phyloP scores from a whole-genome alignment of 1,140 invertebrate species.

The Drosophila ironensis region DNA sequence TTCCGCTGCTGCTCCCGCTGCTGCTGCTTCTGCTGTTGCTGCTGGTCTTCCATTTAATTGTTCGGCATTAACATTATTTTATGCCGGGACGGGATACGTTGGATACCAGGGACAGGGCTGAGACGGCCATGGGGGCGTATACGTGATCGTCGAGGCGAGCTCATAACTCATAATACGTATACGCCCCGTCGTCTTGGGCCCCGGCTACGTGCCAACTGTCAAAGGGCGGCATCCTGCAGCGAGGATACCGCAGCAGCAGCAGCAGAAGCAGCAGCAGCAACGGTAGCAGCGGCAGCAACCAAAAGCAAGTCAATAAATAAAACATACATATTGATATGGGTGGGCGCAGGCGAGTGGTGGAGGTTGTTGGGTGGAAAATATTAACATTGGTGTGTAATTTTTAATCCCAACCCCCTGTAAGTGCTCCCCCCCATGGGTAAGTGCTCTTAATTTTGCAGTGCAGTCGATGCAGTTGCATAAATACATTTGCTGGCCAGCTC shows the following conservation, averaged over 20 bases:
- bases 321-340: slow-evolving; percentile 43
- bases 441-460: slow-evolving; percentile 7
- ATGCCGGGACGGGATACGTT: neutral
- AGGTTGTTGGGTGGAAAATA: neutral
- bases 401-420: slow-evolving; percentile 8
- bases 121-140: slow-evolving; percentile 20
- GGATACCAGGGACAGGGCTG: neutral
- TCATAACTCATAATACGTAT: slow-evolving; percentile 69
- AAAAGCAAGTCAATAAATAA: slow-evolving; percentile 66
- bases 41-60: slow-evolving; percentile 59
- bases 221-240: slow-evolving; percentile 37
- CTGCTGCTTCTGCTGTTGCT: neutral
- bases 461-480: slow-evolving; percentile 28
- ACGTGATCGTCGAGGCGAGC: slow-evolving; percentile 56
- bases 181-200: slow-evolving; percentile 39
- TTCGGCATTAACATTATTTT: slow-evolving; percentile 65
- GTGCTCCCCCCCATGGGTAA: neutral
- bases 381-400: slow-evolving; percentile 25
- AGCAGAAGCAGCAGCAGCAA: no score
- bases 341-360: neutral
- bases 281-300: no score
- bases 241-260: slow-evolving; percentile 8
- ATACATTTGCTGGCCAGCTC: slow-evolving; percentile 17
- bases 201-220: slow-evolving; percentile 67
- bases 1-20: neutral